These are phyloP conservation scores for Acanthurus lineatus DNA, from an alignment of 2,797 vertebrate genomes.

Conservation along the genomic window DNA sequence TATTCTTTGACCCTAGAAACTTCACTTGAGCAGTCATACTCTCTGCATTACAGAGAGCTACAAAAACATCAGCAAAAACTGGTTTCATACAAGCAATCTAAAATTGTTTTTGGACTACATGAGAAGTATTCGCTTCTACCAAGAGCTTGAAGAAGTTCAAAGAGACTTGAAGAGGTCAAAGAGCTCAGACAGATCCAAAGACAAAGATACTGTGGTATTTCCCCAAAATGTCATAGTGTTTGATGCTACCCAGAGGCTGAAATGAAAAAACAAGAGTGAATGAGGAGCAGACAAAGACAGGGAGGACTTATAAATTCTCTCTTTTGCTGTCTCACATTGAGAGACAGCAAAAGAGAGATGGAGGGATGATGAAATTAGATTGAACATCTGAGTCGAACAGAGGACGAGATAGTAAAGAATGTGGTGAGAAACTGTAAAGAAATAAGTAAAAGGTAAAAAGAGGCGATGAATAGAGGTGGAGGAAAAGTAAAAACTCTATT, in stretches of 20 bases:
- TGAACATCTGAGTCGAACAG: conserved; percentile 52
- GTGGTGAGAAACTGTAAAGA: conserved; percentile 38
- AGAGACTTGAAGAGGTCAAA: conserved; percentile 49
- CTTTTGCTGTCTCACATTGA: background rate
- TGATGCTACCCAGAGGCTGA: conserved; percentile 50
- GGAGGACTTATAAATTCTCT: conserved; percentile 35
- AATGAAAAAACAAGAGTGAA: conserved; percentile 15
- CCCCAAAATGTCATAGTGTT: conserved; percentile 69
- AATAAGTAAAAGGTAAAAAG: conserved; percentile 36
- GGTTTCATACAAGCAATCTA: background rate
- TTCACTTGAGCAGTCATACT: background rate
- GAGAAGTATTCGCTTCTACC: background rate
- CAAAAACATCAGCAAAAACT: background rate
- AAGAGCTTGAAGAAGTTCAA: conserved; percentile 13
- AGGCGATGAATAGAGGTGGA: conserved; percentile 40
- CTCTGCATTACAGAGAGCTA: background rate
- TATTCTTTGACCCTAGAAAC: conserved; percentile 19
- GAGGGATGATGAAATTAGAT: conserved; percentile 57
- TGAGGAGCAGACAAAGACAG: conserved; percentile 32
- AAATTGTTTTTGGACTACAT: background rate
- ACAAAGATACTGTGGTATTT: conserved; percentile 62
- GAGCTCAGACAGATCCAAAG: conserved; percentile 32
- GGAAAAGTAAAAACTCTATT: conserved; percentile 55
- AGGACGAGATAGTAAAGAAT: conserved; percentile 31
- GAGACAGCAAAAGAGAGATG: conserved; percentile 35